These are phyloP conservation scores for Aphrophora alni DNA, from an alignment of 2,888 invertebrate genomes.

Conservation along the genomic window DNA sequence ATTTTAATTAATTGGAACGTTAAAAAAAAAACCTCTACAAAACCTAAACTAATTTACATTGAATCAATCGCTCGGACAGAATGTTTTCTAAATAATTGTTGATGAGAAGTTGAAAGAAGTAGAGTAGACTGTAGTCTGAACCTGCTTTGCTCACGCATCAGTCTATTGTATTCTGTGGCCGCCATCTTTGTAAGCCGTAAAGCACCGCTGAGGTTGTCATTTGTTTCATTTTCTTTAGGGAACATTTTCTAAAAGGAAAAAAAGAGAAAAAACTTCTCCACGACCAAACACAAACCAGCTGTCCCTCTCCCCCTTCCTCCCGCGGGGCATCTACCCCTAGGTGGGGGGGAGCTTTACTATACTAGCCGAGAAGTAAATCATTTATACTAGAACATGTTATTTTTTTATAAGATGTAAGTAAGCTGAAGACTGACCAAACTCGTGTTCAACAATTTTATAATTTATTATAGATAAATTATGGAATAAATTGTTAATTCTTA, in stretches of 20 bases:
- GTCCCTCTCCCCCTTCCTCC: not conserved
- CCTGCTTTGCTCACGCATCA: not conserved
- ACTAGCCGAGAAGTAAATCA: not conserved
- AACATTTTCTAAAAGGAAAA: slow-evolving; percentile 9
- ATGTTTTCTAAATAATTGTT: not conserved
- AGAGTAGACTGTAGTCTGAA: not conserved
- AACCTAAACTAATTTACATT: not conserved
- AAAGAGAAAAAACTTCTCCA: not conserved
- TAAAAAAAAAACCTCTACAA: not conserved
- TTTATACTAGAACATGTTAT: not conserved
- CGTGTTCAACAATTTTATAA: too few species aligned
- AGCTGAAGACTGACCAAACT: too few species aligned
- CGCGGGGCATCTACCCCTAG: not conserved
- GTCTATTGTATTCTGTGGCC: not conserved
- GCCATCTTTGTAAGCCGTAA: not conserved
- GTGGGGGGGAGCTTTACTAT: not conserved
- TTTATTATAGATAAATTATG: too few species aligned
- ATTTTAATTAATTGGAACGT: not conserved
- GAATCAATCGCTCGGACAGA: not conserved
- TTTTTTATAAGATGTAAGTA: not conserved
- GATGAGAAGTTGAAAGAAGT: not conserved
- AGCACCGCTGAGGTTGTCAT: not conserved
- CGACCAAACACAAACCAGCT: slow-evolving; percentile 6
- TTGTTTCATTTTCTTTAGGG: slow-evolving; percentile 9
- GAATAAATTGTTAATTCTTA: too few species aligned